Conservation (phyloP, 2,113 vertebrate genomes). For the Plestiodon gilberti region DNA sequence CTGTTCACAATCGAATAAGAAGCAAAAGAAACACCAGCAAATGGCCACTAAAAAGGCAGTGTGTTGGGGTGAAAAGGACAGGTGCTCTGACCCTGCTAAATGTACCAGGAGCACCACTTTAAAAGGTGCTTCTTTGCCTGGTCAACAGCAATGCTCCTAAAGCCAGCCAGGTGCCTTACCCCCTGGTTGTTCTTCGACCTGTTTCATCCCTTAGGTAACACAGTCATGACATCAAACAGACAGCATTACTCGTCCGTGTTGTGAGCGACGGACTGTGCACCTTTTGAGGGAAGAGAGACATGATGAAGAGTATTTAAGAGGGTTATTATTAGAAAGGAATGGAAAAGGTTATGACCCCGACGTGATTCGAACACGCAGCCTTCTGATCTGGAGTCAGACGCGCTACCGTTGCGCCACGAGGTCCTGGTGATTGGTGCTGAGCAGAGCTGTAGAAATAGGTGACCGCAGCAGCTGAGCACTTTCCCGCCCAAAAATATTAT, state of each 20-base stretch:
- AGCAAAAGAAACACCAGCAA: too few species aligned
- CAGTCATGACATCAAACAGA: neutral
- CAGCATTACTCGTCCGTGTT: neutral
- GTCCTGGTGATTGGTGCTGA: accelerated
- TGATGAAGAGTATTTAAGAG: neutral
- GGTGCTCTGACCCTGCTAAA: neutral
- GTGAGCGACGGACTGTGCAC: neutral
- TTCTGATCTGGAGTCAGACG: conserved; percentile 84
- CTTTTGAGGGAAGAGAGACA: neutral
- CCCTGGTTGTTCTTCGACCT: too few species aligned
- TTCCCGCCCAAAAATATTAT: neutral
- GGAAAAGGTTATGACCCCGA: conserved; percentile 60
- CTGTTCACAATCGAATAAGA: too few species aligned
- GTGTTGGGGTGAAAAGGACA: too few species aligned
- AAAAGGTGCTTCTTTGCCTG: neutral
- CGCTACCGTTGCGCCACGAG: conserved; percentile 84
- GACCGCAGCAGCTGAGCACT: accelerated
- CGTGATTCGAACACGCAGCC: conserved; percentile 83
- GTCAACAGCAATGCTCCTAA: too few species aligned
- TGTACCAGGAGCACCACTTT: neutral
- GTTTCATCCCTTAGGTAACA: neutral
- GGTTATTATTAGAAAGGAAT: accelerated
- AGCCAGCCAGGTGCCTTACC: too few species aligned
- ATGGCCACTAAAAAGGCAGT: too few species aligned
- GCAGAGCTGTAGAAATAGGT: neutral